Base-by-base conservation (phyloP, 1,140 invertebrate genomes). In the Rhyzopertha dominica region DNA sequence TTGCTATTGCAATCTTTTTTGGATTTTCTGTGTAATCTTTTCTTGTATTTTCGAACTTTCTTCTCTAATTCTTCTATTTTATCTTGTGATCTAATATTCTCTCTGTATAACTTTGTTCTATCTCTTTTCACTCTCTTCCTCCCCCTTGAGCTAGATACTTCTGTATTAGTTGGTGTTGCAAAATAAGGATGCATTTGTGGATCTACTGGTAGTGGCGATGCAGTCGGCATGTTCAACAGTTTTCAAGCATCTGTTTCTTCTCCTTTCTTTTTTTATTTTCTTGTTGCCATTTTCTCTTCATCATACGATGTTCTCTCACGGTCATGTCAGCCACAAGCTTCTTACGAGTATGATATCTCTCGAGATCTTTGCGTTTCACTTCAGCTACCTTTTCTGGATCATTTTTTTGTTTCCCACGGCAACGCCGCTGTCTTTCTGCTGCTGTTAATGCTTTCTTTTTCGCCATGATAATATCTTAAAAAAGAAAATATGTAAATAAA, bases 161-260 rank as follows among this genome's bases (percentile, higher is more conserved):
- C 30, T 32, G 30, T 12, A 32, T 32, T 32, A 32, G 7, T 32
- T 32, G 30, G 30, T 32, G 30, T 32, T 5, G 30, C 30, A 32
- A 16, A 32, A 32, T 32, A 7, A 32, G 30, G 30, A 32, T 16
- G 30, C 13, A 32, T 32, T 32, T 32, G 30, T 32, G 30, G 30
- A 32, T 32, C 7, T 32, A 32, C 16, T 32, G 30, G 10, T 32
- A 32, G 10, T 9, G 30, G 30, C 13, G 30, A 32, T 32, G 7
- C 5, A 32, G 5, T 16, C 30, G 30, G 30, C 13, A 5, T 32
- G 30, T 65, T 66, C 5, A 65, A 67, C 26, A 37, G 56, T 41
- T 41, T 41, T 53, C 50, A n/a, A 56, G 37, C 1, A 46, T 64
- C 65, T 59, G 22, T 44, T 35, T 43, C 14, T 29, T 40, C 8